phyloP scores from a whole-genome alignment of 2,113 vertebrate genomes.

The Pomatostomus ruficeps region DNA sequence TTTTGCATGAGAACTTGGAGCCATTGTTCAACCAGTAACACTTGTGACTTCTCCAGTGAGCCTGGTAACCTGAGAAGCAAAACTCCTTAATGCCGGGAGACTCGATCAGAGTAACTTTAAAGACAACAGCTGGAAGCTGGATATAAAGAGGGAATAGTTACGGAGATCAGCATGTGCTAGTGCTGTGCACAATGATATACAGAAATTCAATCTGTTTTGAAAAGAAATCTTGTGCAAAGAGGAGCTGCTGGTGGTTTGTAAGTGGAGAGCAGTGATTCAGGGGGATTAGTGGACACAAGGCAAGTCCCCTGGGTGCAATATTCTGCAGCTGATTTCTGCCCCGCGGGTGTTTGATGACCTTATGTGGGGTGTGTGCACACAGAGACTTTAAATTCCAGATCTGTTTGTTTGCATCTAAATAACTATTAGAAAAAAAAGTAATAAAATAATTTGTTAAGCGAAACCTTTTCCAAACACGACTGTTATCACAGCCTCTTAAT shows the following conservation, averaged over 20 bases:
- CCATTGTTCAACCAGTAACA: conserved; percentile 3
- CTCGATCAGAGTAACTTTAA: background rate
- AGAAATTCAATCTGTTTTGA: conserved; percentile 9
- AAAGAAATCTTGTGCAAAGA: background rate
- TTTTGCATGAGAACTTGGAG: background rate
- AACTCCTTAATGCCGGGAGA: background rate
- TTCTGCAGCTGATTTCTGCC: background rate
- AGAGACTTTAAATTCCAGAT: background rate
- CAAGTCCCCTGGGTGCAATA: background rate
- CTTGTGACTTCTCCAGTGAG: conserved; percentile 11
- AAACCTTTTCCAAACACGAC: background rate
- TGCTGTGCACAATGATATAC: background rate
- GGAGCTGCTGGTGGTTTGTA: background rate
- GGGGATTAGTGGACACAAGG: background rate
- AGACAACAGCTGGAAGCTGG: conserved; percentile 32
- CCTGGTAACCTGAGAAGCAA: conserved; percentile 33
- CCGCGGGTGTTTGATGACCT: background rate
- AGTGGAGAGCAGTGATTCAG: background rate
- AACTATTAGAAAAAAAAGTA: background rate
- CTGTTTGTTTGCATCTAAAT: background rate
- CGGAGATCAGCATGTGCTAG: background rate
- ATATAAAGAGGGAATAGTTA: conserved; percentile 3
- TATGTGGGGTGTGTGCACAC: background rate
- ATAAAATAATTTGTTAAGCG: background rate
- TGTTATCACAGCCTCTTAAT: background rate